Evolutionary conservation across 2,113 vertebrate genomes (phyloP), one percentile per base, ranked within the genome.

Genomic region (Erythrocercus mccallii): DNA sequence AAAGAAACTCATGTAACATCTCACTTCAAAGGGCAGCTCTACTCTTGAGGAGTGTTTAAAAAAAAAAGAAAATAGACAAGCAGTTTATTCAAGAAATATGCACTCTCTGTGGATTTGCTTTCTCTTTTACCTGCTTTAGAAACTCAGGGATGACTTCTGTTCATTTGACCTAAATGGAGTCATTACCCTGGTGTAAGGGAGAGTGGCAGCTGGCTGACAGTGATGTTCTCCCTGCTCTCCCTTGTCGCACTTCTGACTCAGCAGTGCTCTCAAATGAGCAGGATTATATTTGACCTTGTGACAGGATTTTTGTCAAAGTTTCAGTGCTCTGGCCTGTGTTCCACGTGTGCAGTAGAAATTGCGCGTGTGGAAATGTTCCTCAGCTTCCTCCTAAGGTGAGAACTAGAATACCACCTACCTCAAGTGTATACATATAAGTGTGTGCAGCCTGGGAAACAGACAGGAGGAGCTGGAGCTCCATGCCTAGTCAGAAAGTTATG

Each of bases 11-110:
- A 6, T 94, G 81, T 93, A 93, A 56, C 72, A 86, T 90, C 87
- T 83, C 85, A 94, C 95, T 96, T 96, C 94, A 96, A 97, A 97
- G 94, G 68, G 53, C 35, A 90, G 71, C 80, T 94, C 82, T 27
- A 81, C 85, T 96, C 90, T 77, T 81, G 94, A 94, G 90, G 64
- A 93, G 82, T 21, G 16, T 58, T 87, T 6, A 7, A 48, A 92
- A 11, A 31, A 24, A 54, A 30, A 92, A 37, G 10, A 35, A 58
- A 28, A 61, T 38, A 40, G 17, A 40, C 27, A 96, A 93, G 81
- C 87, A 83, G 85, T 90, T 96, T 96, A 96, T 92, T 93, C 64
- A 83, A 90, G 85, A 93, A 93, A 86, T 92, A 33, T 3, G 14
- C 47, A 73, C 92, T 86, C 92, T 88, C 74, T 66, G 27, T 88